Base-by-base conservation (phyloP, 1,140 invertebrate genomes). In the Tyrophagus putrescentiae region DNA sequence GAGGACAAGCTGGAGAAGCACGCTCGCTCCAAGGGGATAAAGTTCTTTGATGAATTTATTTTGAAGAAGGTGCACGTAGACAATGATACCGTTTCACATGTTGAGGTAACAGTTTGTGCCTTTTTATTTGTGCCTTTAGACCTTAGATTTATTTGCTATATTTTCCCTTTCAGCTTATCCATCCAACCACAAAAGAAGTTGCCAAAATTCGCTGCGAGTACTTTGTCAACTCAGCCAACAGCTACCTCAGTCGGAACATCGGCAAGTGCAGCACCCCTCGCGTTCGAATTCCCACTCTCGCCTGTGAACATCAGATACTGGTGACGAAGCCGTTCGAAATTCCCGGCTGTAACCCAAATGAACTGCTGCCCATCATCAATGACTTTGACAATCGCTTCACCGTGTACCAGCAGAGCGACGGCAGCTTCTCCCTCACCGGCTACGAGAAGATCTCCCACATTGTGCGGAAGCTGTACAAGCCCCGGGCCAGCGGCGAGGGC, bases 171-270 rank as follows among this genome's bases (percentile, higher is more conserved):
- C n/a, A 57, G 48, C 27, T 60, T 7, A 60, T 60, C 4, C 21
- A 60, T 60, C 29, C 21, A 9, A 34, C 28, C 28, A 60, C 59
- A 13, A 11, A 53, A 36, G 27, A 53, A 53, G n/a, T 34, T 2
- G 44, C 29, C 3, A 4, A 25, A 32, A 53, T 60, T 3, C n/a
- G 27, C 28, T 80, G 78, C 69, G 73, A 76, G 61, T 73, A 73
- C 62, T 80, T 81, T 68, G 75, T 81, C 18, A 80, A 81, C 67
- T 75, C 75, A 68, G 73, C 73, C 58, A 59, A 59, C 21, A 80
- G 79, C 41, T 71, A 77, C 70, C 76, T 80, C 64, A 71, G 72
- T 65, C 63, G 74, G 48, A 66, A 73, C 58, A 62, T 78, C 60
- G 76, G 75, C 6, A 70, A 72, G 57, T 65, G 69, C 52, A 72